Conservation (phyloP, 2,797 vertebrate species). For the Rhinoraja longicauda region DNA sequence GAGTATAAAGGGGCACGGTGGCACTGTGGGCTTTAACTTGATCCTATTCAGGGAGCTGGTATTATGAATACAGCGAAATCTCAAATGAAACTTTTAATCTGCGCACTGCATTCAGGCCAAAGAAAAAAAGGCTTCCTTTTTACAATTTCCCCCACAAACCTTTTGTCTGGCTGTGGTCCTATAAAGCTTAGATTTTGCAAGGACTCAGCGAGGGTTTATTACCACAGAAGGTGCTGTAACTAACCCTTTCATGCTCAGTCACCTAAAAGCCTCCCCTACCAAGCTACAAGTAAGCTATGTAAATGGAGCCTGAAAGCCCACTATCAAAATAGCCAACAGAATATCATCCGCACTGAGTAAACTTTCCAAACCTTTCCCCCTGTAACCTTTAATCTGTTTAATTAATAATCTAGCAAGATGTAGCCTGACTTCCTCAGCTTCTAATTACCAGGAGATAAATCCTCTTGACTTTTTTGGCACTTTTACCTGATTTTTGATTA, state of each 20-base stretch:
- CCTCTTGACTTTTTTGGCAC: not conserved
- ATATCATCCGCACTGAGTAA: constrained; percentile 28
- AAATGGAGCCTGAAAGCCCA: constrained; percentile 46
- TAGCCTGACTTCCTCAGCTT: not conserved
- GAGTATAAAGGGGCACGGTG: constrained; percentile 65
- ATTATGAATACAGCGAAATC: constrained; percentile 77
- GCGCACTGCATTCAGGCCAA: constrained; percentile 63
- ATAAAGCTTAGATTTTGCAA: constrained; percentile 69
- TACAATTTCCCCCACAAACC: constrained; percentile 71
- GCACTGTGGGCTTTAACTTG: constrained; percentile 59
- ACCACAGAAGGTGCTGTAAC: constrained; percentile 62
- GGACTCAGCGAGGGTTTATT: constrained; percentile 64
- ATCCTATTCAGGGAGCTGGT: constrained; percentile 60
- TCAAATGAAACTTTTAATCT: constrained; percentile 81
- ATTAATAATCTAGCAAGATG: constrained; percentile 31
- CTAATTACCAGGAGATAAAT: constrained; percentile 23
- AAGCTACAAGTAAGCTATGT: constrained; percentile 53
- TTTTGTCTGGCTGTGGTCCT: constrained; percentile 66
- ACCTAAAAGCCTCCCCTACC: constrained; percentile 51
- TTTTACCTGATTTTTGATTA: not conserved
- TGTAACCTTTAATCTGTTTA: not conserved
- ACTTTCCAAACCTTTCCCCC: constrained; percentile 25
- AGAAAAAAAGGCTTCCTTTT: constrained; percentile 74
- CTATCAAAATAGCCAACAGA: constrained; percentile 37
- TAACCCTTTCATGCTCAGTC: constrained; percentile 59